phyloP scores from a whole-genome alignment of 2,797 vertebrate species.

The Phataginus tetradactyla region DNA sequence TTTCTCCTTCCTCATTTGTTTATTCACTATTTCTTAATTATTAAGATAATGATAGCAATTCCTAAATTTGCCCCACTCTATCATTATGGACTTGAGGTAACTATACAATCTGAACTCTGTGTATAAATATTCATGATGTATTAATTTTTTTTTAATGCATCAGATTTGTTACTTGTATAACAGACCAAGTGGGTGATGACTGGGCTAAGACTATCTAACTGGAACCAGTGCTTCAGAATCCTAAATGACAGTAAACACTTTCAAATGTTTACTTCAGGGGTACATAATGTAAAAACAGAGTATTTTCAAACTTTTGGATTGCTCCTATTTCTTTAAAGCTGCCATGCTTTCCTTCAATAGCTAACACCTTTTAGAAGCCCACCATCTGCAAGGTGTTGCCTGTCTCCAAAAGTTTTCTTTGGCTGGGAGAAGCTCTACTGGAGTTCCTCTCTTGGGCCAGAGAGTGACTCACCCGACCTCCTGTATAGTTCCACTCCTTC shows the following conservation, averaged over 20 bases:
- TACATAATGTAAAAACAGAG: not conserved
- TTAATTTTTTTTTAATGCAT: not conserved
- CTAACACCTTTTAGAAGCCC: not conserved
- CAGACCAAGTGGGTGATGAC: not conserved
- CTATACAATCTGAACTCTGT: not conserved
- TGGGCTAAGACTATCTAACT: not conserved
- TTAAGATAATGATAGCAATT: not conserved
- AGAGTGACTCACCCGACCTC: not conserved
- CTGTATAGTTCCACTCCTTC: not conserved
- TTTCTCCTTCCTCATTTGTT: not conserved
- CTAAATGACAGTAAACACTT: not conserved
- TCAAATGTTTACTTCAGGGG: not conserved
- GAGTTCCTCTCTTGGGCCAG: not conserved
- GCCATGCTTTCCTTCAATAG: not conserved
- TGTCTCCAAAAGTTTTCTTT: not conserved
- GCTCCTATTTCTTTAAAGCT: not conserved
- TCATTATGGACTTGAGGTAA: not conserved
- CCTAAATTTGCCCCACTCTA: not conserved
- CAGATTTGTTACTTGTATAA: not conserved
- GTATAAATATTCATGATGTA: not conserved
- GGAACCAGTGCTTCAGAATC: not conserved
- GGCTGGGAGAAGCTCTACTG: not conserved
- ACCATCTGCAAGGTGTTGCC: too few relatives aligned
- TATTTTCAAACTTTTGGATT: not conserved
- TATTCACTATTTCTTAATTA: not conserved